Conservation (phyloP, 2,888 invertebrate genomes). For the Alloscopus bannaensis region DNA sequence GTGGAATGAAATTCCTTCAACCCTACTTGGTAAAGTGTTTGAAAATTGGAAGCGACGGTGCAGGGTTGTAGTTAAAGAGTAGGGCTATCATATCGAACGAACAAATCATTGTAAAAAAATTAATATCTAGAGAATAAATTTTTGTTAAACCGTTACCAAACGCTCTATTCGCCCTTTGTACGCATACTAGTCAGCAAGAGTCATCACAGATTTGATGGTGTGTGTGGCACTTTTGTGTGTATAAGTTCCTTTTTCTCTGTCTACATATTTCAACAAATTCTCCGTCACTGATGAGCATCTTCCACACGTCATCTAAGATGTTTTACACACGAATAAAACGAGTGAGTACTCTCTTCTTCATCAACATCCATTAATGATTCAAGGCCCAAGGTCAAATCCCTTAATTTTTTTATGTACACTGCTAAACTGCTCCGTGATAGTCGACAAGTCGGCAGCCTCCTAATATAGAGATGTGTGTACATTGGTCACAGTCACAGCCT, state of each 20-base stretch:
- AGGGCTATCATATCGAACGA: too few relatives aligned
- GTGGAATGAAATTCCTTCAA: too few relatives aligned
- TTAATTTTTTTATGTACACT: constrained; percentile 59
- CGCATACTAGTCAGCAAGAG: too few relatives aligned
- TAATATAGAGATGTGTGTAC: constrained; percentile 42
- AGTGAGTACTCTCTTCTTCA: neutral
- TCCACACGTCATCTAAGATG: too few relatives aligned
- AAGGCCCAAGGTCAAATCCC: constrained; percentile 58
- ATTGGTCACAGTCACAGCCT: constrained; percentile 46
- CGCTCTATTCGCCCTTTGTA: too few relatives aligned
- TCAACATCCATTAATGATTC: constrained; percentile 39
- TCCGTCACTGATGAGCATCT: constrained; percentile 13
- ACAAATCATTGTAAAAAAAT: too few relatives aligned
- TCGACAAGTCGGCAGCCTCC: constrained; percentile 41
- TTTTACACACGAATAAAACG: too few relatives aligned
- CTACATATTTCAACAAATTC: neutral
- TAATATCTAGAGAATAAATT: too few relatives aligned
- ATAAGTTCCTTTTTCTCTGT: constrained; percentile 10
- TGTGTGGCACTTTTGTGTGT: neutral
- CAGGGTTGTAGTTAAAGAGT: too few relatives aligned
- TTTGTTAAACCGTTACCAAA: too few relatives aligned
- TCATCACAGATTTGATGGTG: neutral
- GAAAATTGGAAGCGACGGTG: too few relatives aligned
- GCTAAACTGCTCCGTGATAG: constrained; percentile 43
- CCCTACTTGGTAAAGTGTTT: too few relatives aligned